A percentile compares a stretch with the other conserved stretches of the same genome.
Conservation (phyloP, 2,888 invertebrate genomes). For the Iphiclides podalirius region DNA sequence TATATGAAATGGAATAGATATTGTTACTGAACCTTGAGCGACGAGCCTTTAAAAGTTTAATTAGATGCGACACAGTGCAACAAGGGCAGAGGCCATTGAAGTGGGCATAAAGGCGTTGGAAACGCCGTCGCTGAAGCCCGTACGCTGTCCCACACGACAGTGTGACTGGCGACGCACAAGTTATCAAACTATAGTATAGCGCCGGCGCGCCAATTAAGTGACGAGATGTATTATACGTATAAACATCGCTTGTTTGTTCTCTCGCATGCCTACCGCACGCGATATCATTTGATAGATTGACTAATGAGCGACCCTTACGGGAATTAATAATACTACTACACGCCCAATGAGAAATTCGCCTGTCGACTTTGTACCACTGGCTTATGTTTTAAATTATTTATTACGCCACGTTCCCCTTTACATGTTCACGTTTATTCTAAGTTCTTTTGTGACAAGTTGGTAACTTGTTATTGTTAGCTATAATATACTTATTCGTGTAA, state of each 20-base stretch:
- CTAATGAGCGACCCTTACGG: constrained; percentile 47
- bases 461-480: neutral
- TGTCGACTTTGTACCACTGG: constrained; percentile 23
- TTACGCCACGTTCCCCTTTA: constrained; percentile 2
- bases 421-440: constrained; percentile 5
- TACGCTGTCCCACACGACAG: neutral
- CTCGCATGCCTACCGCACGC: constrained; percentile 27
- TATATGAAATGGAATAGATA: too few relatives aligned
- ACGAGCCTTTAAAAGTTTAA: too few relatives aligned
- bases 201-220: constrained; percentile 18
- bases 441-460: constrained; percentile 3
- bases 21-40: too few relatives aligned
- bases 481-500: neutral
- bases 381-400: constrained; percentile 24
- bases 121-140: neutral
- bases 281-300: constrained; percentile 48
- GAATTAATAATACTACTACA: constrained; percentile 32
- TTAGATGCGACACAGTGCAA: too few relatives aligned
- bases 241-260: constrained; percentile 22
- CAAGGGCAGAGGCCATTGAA: too few relatives aligned
- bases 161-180: constrained; percentile 14
- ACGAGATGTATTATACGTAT: constrained; percentile 16
- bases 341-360: constrained; percentile 33
- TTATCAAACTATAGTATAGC: constrained; percentile 14
- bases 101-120: too few relatives aligned